Base-by-base conservation (phyloP, 2,113 vertebrate genomes). In the Microtus richardsoni region DNA sequence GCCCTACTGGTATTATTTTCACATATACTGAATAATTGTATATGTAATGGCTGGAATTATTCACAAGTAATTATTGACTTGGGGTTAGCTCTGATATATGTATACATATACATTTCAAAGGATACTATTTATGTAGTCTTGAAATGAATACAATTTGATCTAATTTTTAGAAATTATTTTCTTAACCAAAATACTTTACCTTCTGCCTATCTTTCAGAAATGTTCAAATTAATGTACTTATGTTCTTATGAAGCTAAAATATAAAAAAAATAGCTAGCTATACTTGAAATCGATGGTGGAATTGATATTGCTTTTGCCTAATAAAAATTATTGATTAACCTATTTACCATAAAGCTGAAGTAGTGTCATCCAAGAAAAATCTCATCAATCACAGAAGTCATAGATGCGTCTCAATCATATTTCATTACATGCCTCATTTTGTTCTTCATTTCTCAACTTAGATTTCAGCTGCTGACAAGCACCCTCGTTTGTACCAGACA, bases 391-490 rank as follows among this genome's bases (percentile, higher is more conserved):
- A 58, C 14, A 49, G 47, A 93, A 91, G 44, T 17, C 49, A 91
- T 52, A 83, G 5, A 87, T 21, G 54, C 28, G 5, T 87, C 74
- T 91, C 70, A 78, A 54, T 93, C 88, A 96, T 91, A 95, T 93
- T 97, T 93, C 84, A 88, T 88, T 91, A 91, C 8, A 84, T 80
- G 64, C 66, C 19, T 41, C n/a, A 91, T 89, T 96, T 92, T 73
- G 52, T 70, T 92, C 82, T 71, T 95, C 71, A 82, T 95, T 93
- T 91, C 58, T 94, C 39, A 94, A 47, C 91, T 91, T 91, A 91
- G 33, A 89, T 73, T 95, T 96, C 77, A 91, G 24, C 54, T 95
- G 94, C 66, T 88, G 60, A 96, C 66, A 94, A 88, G 60, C 85
- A 94, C 33, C 85, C 30, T 95, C 89, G 83, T 95, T 94, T 94